Base-by-base conservation (phyloP, 2,113 vertebrate genomes). In the Malurus cyaneus region DNA sequence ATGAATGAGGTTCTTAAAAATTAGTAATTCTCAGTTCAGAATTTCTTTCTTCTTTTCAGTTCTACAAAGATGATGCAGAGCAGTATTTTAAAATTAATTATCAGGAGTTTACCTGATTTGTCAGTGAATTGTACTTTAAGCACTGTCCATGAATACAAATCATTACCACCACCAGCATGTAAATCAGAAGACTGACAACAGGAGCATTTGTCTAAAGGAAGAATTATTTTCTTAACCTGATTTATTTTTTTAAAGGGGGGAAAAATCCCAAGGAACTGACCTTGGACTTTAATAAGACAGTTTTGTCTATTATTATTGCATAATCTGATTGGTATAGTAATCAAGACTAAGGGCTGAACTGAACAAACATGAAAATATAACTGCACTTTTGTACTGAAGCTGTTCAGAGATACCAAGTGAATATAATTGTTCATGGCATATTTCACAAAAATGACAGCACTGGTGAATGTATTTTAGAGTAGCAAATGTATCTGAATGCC, bases 401-500 rank as follows among this genome's bases (percentile, higher is more conserved):
- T 88, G 20, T 88, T 85, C 54, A 47, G 88, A 62, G 57, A 74
- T 86, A 86, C 62, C 56, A 92, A 86, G 36, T 69, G 77, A 91
- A 74, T 80, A 41, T 88, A 86, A 89, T 80, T 89, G 86, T 70
- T 90, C 32, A 8, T 84, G 80, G 28, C 77, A 59, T 92, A 72
- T 66, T 94, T 96, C 86, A 92, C 65, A 78, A 81, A 60, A 94
- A 20, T 91, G 71, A 78, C 64, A 86, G 50, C 66, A 41, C 23
- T 80, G 44, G 20, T 84, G 80, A 80, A 61, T 88, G 28, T 74
- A 70, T 86, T 78, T 80, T 74, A 56, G 66, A 64, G 72, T 61
- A 86, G 64, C 24, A 28, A 74, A 67, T 41, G 34, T 80, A 36
- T 80, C 52, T 69, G 69, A 90, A 62, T 94, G 72, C 80, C 52